These are phyloP conservation scores for Polyommatus iphigenia DNA, from an alignment of 2,888 invertebrate genomes.

Conservation along the genomic window DNA sequence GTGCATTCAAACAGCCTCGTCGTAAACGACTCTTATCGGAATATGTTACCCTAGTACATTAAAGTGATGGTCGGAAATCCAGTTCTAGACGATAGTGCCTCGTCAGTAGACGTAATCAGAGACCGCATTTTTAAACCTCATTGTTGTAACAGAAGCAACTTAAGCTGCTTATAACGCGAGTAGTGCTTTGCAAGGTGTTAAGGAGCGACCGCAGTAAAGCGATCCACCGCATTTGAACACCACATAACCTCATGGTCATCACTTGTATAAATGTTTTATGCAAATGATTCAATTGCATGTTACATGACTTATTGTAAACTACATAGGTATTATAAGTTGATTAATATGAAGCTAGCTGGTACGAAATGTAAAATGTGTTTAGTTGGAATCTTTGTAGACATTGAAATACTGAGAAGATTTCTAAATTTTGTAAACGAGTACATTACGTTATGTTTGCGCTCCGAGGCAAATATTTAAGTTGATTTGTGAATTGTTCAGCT, in stretches of 20 bases:
- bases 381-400: neutral
- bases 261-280: neutral
- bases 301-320: neutral
- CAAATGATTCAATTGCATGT: conserved; percentile 1
- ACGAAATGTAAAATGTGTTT: neutral
- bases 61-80: neutral
- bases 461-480: conserved; percentile 27
- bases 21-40: neutral
- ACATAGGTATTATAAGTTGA: neutral
- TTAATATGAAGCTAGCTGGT: neutral
- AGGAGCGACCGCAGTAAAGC: neutral
- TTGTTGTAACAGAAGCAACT: neutral
- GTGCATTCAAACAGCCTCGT: neutral
- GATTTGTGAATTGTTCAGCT: conserved; percentile 54
- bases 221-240: neutral
- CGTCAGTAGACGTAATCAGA: neutral
- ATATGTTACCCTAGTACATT: neutral
- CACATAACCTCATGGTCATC: neutral
- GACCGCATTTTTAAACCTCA: neutral
- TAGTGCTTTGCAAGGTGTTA: neutral
- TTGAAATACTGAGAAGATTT: neutral
- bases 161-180: neutral
- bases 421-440: neutral
- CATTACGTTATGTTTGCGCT: neutral
- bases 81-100: neutral